Percentiles rank a stretch among this genome's conserved stretches.
Conservation (phyloP, 53 echinoderm and acorn worm genomes). For the Hippasteria phrygiana region DNA sequence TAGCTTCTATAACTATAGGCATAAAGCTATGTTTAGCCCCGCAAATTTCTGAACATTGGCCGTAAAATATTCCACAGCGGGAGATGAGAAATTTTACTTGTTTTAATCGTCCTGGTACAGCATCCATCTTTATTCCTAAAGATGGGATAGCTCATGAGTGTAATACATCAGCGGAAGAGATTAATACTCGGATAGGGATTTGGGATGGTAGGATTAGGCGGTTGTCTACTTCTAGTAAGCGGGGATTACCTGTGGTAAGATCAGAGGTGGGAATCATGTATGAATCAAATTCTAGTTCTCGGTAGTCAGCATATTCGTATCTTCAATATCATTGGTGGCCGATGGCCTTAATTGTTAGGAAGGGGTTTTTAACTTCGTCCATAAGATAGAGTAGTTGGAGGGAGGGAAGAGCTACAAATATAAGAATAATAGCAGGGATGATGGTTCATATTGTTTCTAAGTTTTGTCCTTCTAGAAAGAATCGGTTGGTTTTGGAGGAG, state of each 20-base stretch:
- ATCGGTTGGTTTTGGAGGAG: constrained; percentile 54
- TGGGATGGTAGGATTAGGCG: constrained; percentile 66
- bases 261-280: constrained; percentile 75
- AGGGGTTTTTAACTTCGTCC: constrained; percentile 76
- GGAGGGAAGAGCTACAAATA: constrained; percentile 78
- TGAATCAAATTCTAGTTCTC: constrained; percentile 75
- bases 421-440: constrained; percentile 63
- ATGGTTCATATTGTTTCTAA: constrained; percentile 74
- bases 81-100: constrained; percentile 63
- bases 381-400: constrained; percentile 72
- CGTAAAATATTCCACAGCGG: constrained; percentile 78
- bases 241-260: constrained; percentile 47
- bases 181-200: constrained; percentile 68
- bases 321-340: constrained; percentile 90
- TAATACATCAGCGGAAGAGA: constrained; percentile 72
- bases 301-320: constrained; percentile 78
- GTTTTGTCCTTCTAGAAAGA: constrained; percentile 67
- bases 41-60: constrained; percentile 83
- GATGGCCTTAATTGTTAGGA: constrained; percentile 77
- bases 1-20: constrained; percentile 80
- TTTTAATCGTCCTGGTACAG: constrained; percentile 81
- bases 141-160: constrained; percentile 78
- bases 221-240: constrained; percentile 80
- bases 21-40: constrained; percentile 85
- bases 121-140: constrained; percentile 86